Percentiles rank a stretch among this genome's conserved stretches.
Evolutionary conservation across 2,888 invertebrate species (phyloP).

Genomic region (Chymomyza procnemis): DNA sequence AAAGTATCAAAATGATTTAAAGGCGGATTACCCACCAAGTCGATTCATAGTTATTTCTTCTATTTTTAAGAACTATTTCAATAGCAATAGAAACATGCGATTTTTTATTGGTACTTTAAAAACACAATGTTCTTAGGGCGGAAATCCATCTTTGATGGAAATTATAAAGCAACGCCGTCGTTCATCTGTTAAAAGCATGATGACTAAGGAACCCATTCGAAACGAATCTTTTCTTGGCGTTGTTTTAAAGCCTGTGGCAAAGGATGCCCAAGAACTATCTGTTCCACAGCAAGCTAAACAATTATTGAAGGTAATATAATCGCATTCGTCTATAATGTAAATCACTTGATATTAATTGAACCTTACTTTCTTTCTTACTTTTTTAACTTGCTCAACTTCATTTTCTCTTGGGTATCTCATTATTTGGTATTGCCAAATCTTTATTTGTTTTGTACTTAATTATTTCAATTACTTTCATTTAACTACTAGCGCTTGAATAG

Average conservation of each 20-base stretch:
- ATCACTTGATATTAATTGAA: background rate
- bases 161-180: conserved; percentile 71
- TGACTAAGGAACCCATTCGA: conserved; percentile 78
- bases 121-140: conserved; percentile 51
- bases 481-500: too few species aligned
- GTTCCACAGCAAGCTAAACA: conserved; percentile 72
- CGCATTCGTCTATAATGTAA: background rate
- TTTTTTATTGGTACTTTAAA: background rate
- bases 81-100: too few species aligned
- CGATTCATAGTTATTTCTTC: too few species aligned
- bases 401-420: background rate
- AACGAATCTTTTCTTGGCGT: conserved; percentile 81
- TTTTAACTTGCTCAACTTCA: background rate
- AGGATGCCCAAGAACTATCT: conserved; percentile 76
- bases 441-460: background rate
- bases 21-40: too few species aligned
- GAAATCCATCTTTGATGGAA: conserved; percentile 67
- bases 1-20: too few species aligned
- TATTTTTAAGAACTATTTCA: too few species aligned
- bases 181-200: conserved; percentile 78
- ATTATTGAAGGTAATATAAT: conserved; percentile 74
- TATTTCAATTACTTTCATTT: background rate
- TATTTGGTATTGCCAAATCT: background rate
- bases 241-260: conserved; percentile 82
- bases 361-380: background rate